A percentile compares a stretch with the other conserved stretches of the same genome.
phyloP scores from a whole-genome alignment of 1,140 invertebrate species.

The Caligus rogercresseyi region DNA sequence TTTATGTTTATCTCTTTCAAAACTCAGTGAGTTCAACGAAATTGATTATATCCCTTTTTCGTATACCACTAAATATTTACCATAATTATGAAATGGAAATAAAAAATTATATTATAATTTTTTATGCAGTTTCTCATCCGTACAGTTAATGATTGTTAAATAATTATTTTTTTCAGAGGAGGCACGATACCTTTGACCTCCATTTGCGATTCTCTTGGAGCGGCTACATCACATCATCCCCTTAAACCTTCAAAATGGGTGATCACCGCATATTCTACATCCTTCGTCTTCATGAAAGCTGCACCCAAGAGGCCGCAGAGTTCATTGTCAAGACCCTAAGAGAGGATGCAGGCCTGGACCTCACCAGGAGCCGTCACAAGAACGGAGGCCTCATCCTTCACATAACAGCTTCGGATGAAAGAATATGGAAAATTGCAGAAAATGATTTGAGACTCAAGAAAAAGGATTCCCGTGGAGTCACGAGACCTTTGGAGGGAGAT shows the following conservation, averaged over 20 bases:
- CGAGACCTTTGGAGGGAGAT: not conserved
- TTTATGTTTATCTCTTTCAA: no score
- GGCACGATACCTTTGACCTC: not conserved
- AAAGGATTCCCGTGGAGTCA: not conserved
- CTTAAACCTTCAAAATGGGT: not conserved
- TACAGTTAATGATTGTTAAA: not conserved
- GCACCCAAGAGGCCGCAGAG: slow-evolving; percentile 7
- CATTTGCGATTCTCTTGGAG: not conserved
- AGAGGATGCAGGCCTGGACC: slow-evolving; percentile 3
- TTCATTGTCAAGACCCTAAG: slow-evolving; percentile 6
- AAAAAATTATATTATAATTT: not conserved
- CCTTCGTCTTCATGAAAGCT: slow-evolving; percentile 11
- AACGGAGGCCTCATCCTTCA: slow-evolving; percentile 8
- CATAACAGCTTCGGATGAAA: slow-evolving; percentile 2
- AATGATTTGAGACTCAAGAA: slow-evolving; percentile 8
- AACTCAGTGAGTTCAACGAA: no score
- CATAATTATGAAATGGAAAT: not conserved
- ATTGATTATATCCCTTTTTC: no score
- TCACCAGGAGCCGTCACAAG: not conserved
- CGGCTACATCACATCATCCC: not conserved
- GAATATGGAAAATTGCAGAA: slow-evolving; percentile 1
- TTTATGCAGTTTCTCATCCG: not conserved
- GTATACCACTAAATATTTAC: no score
- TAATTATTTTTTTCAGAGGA: not conserved
- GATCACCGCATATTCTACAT: slow-evolving; percentile 3